Percentiles rank a stretch among this genome's conserved stretches.
Conservation (phyloP, 2,888 invertebrate genomes). For the Drosophila siamana region DNA sequence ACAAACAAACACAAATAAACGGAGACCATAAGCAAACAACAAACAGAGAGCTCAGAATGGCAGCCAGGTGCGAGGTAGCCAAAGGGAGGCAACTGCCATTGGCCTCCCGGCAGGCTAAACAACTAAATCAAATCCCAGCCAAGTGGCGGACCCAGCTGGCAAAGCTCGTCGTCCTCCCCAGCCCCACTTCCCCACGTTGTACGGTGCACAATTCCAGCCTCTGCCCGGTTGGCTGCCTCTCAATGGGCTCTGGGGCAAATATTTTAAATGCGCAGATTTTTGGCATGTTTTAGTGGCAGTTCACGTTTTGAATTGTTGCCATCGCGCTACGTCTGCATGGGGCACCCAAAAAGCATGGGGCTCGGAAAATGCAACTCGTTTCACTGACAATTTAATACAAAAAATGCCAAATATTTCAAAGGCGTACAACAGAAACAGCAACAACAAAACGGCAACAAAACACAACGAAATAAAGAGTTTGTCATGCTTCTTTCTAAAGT, state of each 20-base stretch:
- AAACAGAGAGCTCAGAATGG: constrained; percentile 45
- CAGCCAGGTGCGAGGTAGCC: constrained; percentile 58
- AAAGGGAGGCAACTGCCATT: constrained; percentile 34
- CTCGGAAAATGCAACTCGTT: constrained; percentile 54
- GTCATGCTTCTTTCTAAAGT: constrained; percentile 50
- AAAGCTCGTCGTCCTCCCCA: constrained; percentile 3
- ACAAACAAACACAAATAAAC: constrained; percentile 51
- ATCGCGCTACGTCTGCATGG: constrained; percentile 21
- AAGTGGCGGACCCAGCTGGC: constrained; percentile 65
- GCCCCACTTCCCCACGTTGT: not conserved
- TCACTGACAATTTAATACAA: constrained; percentile 80
- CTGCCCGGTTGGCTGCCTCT: constrained; percentile 69
- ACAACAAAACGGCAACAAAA: not conserved
- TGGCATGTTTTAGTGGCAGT: constrained; percentile 81
- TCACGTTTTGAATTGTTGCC: constrained; percentile 81
- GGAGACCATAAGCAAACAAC: constrained; percentile 56
- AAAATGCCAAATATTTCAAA: constrained; percentile 75
- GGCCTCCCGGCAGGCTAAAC: constrained; percentile 60
- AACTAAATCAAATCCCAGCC: constrained; percentile 74
- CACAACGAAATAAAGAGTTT: constrained; percentile 51
- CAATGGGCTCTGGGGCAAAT: constrained; percentile 79
- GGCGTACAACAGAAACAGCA: constrained; percentile 42
- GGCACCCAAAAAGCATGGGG: not conserved
- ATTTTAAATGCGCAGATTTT: constrained; percentile 80
- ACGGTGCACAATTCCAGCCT: constrained; percentile 53